Base-by-base conservation (phyloP, 2,797 vertebrate genomes). In the Australoheros facetus region DNA sequence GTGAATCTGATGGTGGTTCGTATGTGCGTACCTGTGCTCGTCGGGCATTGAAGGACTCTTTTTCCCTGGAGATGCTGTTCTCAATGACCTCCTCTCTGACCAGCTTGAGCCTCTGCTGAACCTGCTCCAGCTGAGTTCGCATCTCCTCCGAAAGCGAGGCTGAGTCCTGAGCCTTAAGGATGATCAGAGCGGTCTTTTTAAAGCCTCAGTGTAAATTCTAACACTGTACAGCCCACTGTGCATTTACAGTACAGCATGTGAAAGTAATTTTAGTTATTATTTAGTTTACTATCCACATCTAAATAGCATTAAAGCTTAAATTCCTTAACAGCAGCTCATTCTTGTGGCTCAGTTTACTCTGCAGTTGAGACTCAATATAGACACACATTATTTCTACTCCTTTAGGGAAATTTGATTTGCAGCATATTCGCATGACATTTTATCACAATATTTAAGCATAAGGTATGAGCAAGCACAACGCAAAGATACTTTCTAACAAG, bases 41-140 rank as follows among this genome's bases (percentile, higher is more conserved):
- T 79, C 97, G 97, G 55, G 97, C 96, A 62, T 99, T 99, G 84
- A 99, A 99, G 57, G 98, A 96, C 87, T 99, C 98, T 79, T 99
- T 99, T 90, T 99, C 98, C 82, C 97, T 96, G 58, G 97, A 97
- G 83, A 98, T 96, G 93, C 97, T 98, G 95, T 97, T 99, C 91
- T 99, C 98, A 2, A 99, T 92, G 0, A 99, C 98, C 86, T 99
- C 98, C 82, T 97, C 97, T 79, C 98, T 94, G 87, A 99, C 97
- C 73, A 97, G 94, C 37, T 92, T 96, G 45, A 99, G 94, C 82
- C 97, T 97, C 92, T 98, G 97, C 91, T 99, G 98, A 48, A 97
- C 96, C 79, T 96, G 83, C 19, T 99, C 98, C 78, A 99, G 89
- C 77, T 99, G 98, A 23, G 94, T 76, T 54, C 97, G 96, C 62